These are phyloP conservation scores for Litoditis marina DNA, from an alignment of 2,888 invertebrate genomes.

Conservation along the genomic window DNA sequence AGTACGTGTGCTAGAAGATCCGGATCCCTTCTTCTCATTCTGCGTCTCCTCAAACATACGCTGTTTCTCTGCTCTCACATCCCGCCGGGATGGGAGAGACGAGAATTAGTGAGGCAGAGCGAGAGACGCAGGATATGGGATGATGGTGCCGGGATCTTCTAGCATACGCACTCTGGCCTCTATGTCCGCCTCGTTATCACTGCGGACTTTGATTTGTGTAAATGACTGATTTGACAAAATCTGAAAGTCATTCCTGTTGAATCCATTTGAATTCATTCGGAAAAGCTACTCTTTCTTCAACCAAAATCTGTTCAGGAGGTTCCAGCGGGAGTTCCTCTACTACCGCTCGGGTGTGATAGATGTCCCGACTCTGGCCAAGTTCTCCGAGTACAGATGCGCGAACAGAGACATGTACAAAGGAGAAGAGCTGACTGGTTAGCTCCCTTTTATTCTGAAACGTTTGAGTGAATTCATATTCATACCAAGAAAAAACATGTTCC, in stretches of 20 bases:
- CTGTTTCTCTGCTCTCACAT: too few species aligned
- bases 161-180: too few species aligned
- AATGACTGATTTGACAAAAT: too few species aligned
- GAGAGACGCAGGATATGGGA: too few species aligned
- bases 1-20: too few species aligned
- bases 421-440: constrained; percentile 3
- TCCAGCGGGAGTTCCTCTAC: constrained; percentile 35
- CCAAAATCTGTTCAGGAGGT: constrained; percentile 19
- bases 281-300: background rate
- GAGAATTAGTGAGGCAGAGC: too few species aligned
- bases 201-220: background rate
- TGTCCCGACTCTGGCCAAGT: constrained; percentile 34
- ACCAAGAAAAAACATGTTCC: background rate
- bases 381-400: constrained; percentile 37
- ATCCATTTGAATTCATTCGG: background rate
- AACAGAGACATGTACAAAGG: constrained; percentile 28
- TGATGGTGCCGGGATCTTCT: too few species aligned
- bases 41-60: too few species aligned
- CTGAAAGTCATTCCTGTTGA: background rate
- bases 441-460: background rate
- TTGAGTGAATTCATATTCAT: background rate
- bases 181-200: too few species aligned
- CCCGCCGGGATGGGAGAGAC: too few species aligned
- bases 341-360: constrained; percentile 35
- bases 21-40: too few species aligned